Percentiles rank a stretch among this genome's conserved stretches.
These are phyloP conservation scores for Hermetia illucens DNA, from an alignment of 1,140 invertebrate genomes.

Conservation along the genomic window DNA sequence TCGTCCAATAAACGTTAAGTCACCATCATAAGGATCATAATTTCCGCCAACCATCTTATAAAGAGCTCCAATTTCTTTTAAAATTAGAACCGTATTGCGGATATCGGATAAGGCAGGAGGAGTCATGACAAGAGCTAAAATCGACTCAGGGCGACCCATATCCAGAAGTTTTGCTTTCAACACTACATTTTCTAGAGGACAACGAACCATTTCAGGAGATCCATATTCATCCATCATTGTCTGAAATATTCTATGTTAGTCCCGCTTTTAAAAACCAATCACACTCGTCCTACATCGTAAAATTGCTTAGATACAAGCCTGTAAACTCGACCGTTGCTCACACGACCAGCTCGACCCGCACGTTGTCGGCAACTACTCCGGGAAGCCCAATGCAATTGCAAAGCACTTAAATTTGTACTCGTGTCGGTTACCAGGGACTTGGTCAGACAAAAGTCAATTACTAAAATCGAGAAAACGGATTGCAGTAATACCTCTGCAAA, in stretches of 20 bases:
- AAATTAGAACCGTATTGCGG: constrained; percentile 56
- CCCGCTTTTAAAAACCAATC: constrained; percentile 5
- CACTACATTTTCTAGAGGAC: constrained; percentile 72
- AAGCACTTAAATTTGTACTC: constrained; percentile 60
- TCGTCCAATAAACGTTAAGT: constrained; percentile 73
- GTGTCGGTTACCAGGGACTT: constrained; percentile 64
- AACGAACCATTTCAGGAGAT: constrained; percentile 62
- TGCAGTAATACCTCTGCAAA: background rate
- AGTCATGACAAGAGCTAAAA: constrained; percentile 72
- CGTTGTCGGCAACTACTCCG: constrained; percentile 81
- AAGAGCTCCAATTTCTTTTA: constrained; percentile 77
- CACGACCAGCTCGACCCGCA: constrained; percentile 77
- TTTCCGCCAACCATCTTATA: constrained; percentile 38
- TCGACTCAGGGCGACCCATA: constrained; percentile 66
- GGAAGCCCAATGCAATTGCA: constrained; percentile 77
- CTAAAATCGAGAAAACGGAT: constrained; percentile 34
- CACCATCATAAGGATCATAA: constrained; percentile 59
- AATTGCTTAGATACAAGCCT: constrained; percentile 61
- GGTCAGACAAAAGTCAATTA: constrained; percentile 92
- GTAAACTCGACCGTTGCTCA: constrained; percentile 75
- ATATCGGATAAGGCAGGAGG: constrained; percentile 78
- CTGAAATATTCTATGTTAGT: no score
- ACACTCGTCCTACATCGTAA: constrained; percentile 37
- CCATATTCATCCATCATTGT: constrained; percentile 37
- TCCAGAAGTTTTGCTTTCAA: constrained; percentile 70